Evolutionary conservation across 2,888 invertebrate genomes (phyloP), one percentile per base, ranked within the genome.

Genomic region (Trachelus tabidus): DNA sequence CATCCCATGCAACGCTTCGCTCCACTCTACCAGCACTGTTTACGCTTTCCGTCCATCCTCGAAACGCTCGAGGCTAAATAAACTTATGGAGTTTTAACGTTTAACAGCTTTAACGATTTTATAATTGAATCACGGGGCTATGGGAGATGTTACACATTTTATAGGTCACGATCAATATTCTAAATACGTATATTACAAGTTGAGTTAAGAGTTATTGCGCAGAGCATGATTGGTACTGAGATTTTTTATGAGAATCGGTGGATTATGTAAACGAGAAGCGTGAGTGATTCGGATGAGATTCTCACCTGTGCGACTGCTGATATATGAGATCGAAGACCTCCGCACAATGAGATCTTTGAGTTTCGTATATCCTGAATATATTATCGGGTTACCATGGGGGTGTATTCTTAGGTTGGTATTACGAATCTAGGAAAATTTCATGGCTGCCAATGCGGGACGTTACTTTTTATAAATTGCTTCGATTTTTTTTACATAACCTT

Each of bases 301-400:
- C 15, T 40, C 4, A 40, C 40, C 40, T 15, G 40, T 1, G 15
- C 40, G 1, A 12, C 35, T 35, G 12, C 35, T 35, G 35, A 12
- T 40, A 40, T 40, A 40, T 40, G 40, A 15, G 40, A 40, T 40
- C 40, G 40, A 40, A 40, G 40, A 40, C 81, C 80, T 79, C 73
- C 76, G 79, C 79, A 79, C 83, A 82, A 85, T 82, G 85, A 85
- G 87, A 85, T 85, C 83, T 84, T 86, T 83, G 84, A 85, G 85
- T 85, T 87, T 87, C 88, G 86, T 85, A 85, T 86, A 85, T 89
- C 86, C 85, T 85, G 87, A 87, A 87, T 88, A 86, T 87, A 88
- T 89, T 88, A 89, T 89, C 89, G 83, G 82, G 84, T 90, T 89
- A 89, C 89, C 85, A 90, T 89, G 82, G 83, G 88, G 88, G 89